phyloP scores from a whole-genome alignment of 2,113 vertebrate genomes.

The Dipodomys stephensi region DNA sequence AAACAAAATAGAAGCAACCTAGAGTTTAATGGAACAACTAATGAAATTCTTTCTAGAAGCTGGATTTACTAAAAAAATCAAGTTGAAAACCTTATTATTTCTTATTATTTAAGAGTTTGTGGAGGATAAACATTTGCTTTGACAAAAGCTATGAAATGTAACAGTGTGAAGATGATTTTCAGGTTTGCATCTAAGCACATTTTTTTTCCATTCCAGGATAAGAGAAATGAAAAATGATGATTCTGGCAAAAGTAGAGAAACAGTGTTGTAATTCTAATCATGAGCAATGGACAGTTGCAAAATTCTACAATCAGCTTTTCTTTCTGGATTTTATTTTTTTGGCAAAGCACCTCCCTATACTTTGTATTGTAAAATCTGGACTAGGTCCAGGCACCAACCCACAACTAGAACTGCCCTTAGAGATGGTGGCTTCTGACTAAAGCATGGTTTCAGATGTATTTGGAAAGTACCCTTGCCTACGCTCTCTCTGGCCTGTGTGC shows the following conservation, averaged over 20 bases:
- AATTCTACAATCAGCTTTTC: too few species aligned
- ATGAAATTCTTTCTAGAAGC: slow-evolving; percentile 27
- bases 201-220: not conserved
- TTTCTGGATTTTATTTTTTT: not conserved
- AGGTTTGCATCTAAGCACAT: not conserved
- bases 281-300: not conserved
- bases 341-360: not conserved
- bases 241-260: not conserved
- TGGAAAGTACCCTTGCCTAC: not conserved
- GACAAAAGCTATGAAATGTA: not conserved
- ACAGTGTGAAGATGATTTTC: not conserved
- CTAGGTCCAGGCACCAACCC: not conserved
- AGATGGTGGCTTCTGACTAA: not conserved
- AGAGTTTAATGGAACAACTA: not conserved
- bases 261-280: not conserved
- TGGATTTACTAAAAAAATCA: not conserved
- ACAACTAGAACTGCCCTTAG: not conserved
- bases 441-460: not conserved
- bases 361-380: not conserved
- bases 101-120: not conserved
- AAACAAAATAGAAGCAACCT: not conserved
- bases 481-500: not conserved
- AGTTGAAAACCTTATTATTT: not conserved
- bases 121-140: not conserved
- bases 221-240: not conserved